These are phyloP conservation scores for Chrysodeixis includens DNA, from an alignment of 2,888 invertebrate species.

Conservation along the genomic window DNA sequence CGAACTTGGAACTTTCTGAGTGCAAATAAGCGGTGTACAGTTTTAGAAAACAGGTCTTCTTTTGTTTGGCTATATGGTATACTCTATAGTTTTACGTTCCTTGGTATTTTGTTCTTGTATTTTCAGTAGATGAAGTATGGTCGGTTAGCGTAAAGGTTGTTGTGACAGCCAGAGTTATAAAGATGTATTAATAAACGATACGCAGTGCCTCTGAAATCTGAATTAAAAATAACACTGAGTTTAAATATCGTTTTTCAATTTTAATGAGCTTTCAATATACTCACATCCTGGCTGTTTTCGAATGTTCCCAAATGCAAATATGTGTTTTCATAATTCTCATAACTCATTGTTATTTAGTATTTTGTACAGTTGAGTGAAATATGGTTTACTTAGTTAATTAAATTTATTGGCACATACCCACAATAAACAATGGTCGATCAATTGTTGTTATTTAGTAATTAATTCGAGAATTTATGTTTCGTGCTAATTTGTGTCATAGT, in stretches of 20 bases:
- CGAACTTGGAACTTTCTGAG: constrained; percentile 5
- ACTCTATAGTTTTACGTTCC: not conserved
- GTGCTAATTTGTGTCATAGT: not conserved
- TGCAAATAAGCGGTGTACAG: not conserved
- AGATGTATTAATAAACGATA: too few relatives aligned
- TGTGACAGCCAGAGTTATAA: not conserved
- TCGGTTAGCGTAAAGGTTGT: too few relatives aligned
- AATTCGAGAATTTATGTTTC: not conserved
- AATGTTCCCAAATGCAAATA: too few relatives aligned
- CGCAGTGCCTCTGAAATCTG: too few relatives aligned
- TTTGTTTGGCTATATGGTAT: not conserved
- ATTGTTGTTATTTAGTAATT: not conserved
- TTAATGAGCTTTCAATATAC: too few relatives aligned
- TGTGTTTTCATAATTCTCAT: too few relatives aligned
- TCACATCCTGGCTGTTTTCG: too few relatives aligned
- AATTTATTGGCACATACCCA: not conserved
- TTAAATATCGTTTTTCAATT: too few relatives aligned
- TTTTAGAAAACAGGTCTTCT: constrained; percentile 13
- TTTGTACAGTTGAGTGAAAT: not conserved
- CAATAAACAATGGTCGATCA: not conserved
- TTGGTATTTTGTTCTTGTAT: too few relatives aligned
- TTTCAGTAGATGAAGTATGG: too few relatives aligned
- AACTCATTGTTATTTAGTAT: not conserved
- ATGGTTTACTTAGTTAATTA: not conserved
- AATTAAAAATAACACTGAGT: too few relatives aligned